phyloP scores from a whole-genome alignment of 2,113 vertebrate genomes.

The Chlorocebus sabaeus region DNA sequence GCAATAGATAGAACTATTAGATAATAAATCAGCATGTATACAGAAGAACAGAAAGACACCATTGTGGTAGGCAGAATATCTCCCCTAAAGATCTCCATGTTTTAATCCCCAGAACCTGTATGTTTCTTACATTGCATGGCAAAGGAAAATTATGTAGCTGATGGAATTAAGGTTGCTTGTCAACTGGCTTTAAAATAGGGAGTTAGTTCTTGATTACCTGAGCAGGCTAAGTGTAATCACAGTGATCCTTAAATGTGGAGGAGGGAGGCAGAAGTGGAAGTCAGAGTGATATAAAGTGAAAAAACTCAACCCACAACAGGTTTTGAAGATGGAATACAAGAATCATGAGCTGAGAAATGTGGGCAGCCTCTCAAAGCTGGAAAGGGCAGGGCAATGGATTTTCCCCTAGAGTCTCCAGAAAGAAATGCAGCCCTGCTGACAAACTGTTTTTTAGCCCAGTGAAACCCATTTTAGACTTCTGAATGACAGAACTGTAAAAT shows the following conservation, averaged over 20 bases:
- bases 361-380: neutral
- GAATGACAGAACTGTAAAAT: neutral
- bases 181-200: neutral
- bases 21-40: neutral
- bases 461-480: neutral
- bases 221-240: neutral
- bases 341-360: neutral
- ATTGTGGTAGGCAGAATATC: neutral
- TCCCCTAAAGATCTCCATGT: neutral
- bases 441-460: neutral
- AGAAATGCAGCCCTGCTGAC: neutral
- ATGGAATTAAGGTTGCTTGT: neutral
- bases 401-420: neutral
- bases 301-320: neutral
- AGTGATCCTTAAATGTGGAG: neutral
- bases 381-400: neutral
- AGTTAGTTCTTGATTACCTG: neutral
- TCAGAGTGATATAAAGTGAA: neutral
- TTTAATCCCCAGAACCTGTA: neutral
- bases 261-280: neutral
- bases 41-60: neutral
- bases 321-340: neutral
- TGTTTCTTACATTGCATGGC: neutral
- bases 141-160: neutral
- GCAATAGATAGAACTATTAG: neutral